Percentiles rank a stretch among this genome's conserved stretches.
Conservation (phyloP, 2,888 invertebrate species). For the Phyto melanocephala region DNA sequence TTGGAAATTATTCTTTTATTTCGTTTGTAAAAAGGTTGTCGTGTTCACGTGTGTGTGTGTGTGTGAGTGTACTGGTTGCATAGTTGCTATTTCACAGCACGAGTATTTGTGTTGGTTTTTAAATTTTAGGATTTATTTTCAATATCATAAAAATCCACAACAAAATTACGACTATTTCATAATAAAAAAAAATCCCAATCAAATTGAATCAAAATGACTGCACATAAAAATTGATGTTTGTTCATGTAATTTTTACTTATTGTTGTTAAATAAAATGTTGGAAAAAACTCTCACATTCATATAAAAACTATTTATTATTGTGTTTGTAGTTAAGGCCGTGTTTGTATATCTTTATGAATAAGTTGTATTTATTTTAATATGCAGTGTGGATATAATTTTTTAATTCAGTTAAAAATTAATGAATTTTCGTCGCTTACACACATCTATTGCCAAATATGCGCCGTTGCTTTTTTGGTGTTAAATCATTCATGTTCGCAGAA, state of each 20-base stretch:
- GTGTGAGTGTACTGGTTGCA: no score
- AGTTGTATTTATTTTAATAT: conserved; percentile 9
- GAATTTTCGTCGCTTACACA: conserved; percentile 36
- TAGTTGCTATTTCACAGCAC: conserved; percentile 17
- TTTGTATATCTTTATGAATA: neutral
- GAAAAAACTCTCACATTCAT: neutral
- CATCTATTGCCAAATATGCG: neutral
- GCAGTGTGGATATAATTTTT: conserved; percentile 30
- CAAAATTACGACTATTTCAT: conserved; percentile 48
- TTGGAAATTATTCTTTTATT: conserved; percentile 43
- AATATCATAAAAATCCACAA: conserved; percentile 58
- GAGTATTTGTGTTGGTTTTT: conserved; percentile 43
- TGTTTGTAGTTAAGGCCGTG: neutral
- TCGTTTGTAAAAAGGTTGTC: conserved; percentile 33
- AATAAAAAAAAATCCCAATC: conserved; percentile 30
- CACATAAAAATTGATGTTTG: conserved; percentile 53
- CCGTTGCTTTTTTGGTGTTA: neutral
- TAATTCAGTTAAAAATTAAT: conserved; percentile 35
- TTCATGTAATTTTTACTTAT: neutral
- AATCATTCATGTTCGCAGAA: neutral
- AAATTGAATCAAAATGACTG: conserved; percentile 58
- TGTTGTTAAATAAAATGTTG: neutral
- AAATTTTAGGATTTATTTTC: conserved; percentile 62
- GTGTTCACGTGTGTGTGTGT: neutral
- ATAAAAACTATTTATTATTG: conserved; percentile 18